Percentiles rank a stretch among this genome's conserved stretches.
phyloP scores from a whole-genome alignment of 2,888 invertebrate genomes.

The Anarsia innoxiella region DNA sequence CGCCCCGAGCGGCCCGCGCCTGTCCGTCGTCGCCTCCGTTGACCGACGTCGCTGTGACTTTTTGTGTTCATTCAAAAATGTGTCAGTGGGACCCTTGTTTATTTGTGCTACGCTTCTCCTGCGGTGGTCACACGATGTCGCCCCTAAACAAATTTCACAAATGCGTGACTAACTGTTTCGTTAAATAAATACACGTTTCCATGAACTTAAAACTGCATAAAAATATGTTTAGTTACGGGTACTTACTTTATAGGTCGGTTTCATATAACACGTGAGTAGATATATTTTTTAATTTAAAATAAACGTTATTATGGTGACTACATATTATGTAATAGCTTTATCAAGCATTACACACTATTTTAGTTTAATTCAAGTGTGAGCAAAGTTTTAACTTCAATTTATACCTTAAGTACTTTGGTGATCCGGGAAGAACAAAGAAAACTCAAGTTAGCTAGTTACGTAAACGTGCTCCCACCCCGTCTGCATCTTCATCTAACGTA shows the following conservation, averaged over 20 bases:
- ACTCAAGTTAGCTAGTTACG: slow-evolving; percentile 35
- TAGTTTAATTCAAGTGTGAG: too few species aligned
- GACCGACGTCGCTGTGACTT: slow-evolving; percentile 32
- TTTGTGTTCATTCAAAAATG: slow-evolving; percentile 45
- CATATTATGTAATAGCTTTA: too few species aligned
- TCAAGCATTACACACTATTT: too few species aligned
- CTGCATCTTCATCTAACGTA: slow-evolving; percentile 31
- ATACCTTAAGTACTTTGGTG: slow-evolving; percentile 19
- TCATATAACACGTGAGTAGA: too few species aligned
- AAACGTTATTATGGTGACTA: too few species aligned
- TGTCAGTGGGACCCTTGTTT: slow-evolving; percentile 45
- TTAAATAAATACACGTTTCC: too few species aligned
- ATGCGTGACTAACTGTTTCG: slow-evolving; percentile 17
- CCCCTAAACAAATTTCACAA: slow-evolving; percentile 25
- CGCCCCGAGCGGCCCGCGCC: slow-evolving; percentile 19
- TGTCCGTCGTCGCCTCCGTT: slow-evolving; percentile 26
- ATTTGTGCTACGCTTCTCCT: slow-evolving; percentile 24
- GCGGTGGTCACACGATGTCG: slow-evolving; percentile 28
- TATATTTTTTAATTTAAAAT: too few species aligned
- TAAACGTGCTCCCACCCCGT: slow-evolving; percentile 32
- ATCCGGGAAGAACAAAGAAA: slow-evolving; percentile 23
- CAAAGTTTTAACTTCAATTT: too few species aligned
- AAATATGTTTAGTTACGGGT: too few species aligned
- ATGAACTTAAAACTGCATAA: too few species aligned
- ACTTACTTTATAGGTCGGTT: too few species aligned